Conservation (phyloP, 2,113 vertebrate species). For the Lipophrys pholis region DNA sequence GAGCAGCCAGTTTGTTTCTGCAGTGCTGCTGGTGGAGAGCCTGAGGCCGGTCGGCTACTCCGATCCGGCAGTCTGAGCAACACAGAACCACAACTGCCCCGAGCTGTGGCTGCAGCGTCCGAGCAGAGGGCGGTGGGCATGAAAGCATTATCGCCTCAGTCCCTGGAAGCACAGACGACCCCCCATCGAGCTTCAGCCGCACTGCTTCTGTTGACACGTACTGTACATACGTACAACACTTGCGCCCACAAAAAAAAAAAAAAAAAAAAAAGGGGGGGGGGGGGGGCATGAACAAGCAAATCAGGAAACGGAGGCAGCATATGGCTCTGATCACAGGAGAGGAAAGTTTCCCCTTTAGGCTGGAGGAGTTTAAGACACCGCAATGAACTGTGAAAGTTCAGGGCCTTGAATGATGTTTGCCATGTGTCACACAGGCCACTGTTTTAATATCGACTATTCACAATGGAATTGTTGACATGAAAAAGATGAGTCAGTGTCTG, state of each 20-base stretch:
- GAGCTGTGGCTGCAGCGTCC: neutral
- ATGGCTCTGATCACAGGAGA: conserved; percentile 51
- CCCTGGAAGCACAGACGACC: conserved; percentile 13
- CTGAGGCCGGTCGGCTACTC: neutral
- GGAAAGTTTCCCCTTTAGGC: conserved; percentile 29
- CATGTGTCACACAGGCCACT: conserved; percentile 14
- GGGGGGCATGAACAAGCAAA: conserved; percentile 16
- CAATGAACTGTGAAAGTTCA: conserved; percentile 47
- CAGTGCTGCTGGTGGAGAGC: conserved; percentile 29
- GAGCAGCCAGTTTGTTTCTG: conserved; percentile 23
- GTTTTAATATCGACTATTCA: conserved; percentile 9
- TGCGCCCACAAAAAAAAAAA: neutral
- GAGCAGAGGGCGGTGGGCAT: conserved; percentile 30
- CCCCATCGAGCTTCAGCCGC: conserved; percentile 25
- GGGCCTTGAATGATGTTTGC: conserved; percentile 34
- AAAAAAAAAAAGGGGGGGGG: too few species aligned
- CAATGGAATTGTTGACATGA: conserved; percentile 4
- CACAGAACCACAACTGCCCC: conserved; percentile 25
- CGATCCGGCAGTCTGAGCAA: neutral
- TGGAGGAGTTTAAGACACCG: conserved; percentile 11
- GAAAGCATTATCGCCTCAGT: conserved; percentile 62
- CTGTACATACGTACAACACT: conserved; percentile 23
- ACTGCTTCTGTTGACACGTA: conserved; percentile 48
- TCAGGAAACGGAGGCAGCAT: conserved; percentile 39
- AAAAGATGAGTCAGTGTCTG: neutral